Evolutionary conservation across 1,140 invertebrate genomes (phyloP), one percentile per base, ranked within the genome.

Genomic region (Bicyclus anynana): DNA sequence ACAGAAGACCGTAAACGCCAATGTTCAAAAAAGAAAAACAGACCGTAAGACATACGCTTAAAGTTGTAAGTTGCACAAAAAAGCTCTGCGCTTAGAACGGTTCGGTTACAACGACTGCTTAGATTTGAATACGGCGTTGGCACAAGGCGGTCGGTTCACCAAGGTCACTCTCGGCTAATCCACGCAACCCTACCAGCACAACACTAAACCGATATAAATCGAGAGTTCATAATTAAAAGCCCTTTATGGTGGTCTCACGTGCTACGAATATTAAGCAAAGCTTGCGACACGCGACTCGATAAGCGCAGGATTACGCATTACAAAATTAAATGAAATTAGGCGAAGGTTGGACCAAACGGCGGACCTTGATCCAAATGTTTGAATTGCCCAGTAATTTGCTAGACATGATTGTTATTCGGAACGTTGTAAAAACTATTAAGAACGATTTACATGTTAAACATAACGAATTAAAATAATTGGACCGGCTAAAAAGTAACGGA

Each of bases 131-230:
- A 77, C 74, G 66, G 61, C 55, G 62, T 63, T 64, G 69, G 73
- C 56, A 63, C 38, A 55, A 62, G 29, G 53, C 62, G 72, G 66
- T 69, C 55, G 61, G 35, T 20, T 37, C 47, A 49, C 62, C 82
- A 87, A 85, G 84, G 84, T 85, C 80, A 74, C 59, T 84, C 74
- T 82, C 71, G 55, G 72, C 68, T 62, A 72, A 53, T 77, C 77
- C 84, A 85, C 82, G 84, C 82, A 84, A 83, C 69, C 68, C 72
- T 69, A 74, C 60, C 65, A 55, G 61, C 68, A 72, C 69, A 64
- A 56, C 59, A 49, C 54, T 64, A 69, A 66, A 55, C 67, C 62
- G 77, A 81, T 81, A 77, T 61, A 69, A 59, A 84, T 79, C 80
- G 67, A 21, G 68, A 62, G 46, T 65, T 63, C 63, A 70, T 71